Evolutionary conservation across 2,888 invertebrate genomes (phyloP).

Genomic region (Mythimna ferrago): DNA sequence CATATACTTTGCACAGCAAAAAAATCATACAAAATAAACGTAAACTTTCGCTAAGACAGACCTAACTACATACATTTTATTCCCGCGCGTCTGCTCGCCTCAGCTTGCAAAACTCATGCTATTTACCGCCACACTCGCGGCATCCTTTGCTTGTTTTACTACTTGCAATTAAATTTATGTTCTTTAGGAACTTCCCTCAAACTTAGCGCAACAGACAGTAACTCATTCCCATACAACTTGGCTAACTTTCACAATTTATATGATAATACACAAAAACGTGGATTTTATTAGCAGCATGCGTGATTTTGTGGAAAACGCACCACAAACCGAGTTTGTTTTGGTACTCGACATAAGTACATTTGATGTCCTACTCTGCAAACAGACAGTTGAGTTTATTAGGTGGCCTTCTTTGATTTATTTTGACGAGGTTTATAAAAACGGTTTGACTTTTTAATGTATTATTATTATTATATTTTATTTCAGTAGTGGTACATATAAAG

Average conservation of each 20-base stretch:
- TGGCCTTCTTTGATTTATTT: neutral
- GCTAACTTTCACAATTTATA: constrained; percentile 54
- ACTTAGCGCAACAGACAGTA: constrained; percentile 41
- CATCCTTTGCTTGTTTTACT: constrained; percentile 37
- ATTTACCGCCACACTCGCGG: constrained; percentile 20
- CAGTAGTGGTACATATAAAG: no score
- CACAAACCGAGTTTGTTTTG: neutral
- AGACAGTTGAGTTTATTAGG: neutral
- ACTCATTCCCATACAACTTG: constrained; percentile 37
- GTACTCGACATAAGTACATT: neutral
- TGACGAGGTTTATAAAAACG: neutral
- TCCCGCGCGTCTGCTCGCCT: constrained; percentile 11
- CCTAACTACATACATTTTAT: neutral
- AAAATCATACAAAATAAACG: neutral
- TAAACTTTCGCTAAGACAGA: neutral
- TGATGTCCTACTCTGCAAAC: neutral
- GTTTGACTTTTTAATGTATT: neutral
- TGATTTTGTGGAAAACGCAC: constrained; percentile 19
- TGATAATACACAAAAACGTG: constrained; percentile 45
- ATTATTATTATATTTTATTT: no score
- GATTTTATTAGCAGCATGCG: constrained; percentile 13
- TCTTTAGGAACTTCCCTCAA: constrained; percentile 43
- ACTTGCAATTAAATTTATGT: constrained; percentile 53
- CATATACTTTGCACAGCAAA: neutral
- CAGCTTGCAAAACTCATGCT: neutral